Evolutionary conservation across 2,113 vertebrate genomes (phyloP).

Genomic region (Misgurnus anguillicaudatus): DNA sequence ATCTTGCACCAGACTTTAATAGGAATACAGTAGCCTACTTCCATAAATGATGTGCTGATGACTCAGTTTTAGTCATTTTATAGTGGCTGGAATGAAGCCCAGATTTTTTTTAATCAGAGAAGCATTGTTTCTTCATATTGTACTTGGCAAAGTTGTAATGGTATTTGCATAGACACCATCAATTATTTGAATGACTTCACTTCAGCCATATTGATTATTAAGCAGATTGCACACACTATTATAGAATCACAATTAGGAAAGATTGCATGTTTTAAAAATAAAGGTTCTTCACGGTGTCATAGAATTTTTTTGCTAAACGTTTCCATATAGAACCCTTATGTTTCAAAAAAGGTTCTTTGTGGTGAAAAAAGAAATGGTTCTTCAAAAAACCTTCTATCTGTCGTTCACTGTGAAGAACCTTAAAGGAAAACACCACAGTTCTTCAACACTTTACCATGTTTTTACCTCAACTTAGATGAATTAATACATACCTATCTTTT

Average conservation of each 20-base stretch:
- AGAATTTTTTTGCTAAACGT: no score
- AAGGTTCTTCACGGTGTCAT: no score
- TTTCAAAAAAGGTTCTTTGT: no score
- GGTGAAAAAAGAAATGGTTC: no score
- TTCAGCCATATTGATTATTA: conserved; percentile 25
- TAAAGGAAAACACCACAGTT: no score
- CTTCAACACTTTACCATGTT: no score
- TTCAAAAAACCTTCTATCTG: no score
- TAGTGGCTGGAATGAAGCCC: conserved; percentile 13
- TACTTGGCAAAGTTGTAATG: conserved; percentile 17
- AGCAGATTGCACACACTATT: conserved; percentile 1
- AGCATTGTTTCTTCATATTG: conserved; percentile 30
- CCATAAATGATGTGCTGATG: conserved; percentile 40
- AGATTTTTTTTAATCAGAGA: not conserved
- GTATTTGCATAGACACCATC: conserved; percentile 13
- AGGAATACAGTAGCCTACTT: conserved; percentile 25
- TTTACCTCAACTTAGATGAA: no score
- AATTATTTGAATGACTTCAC: not conserved
- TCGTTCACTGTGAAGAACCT: no score
- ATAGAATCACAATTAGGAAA: not conserved
- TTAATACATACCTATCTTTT: no score
- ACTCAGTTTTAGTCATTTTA: conserved; percentile 31
- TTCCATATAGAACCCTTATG: no score
- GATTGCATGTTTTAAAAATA: not conserved
- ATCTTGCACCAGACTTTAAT: conserved; percentile 27